Conservation (phyloP, 2,113 vertebrate species). For the Muntiacus muntjak region DNA sequence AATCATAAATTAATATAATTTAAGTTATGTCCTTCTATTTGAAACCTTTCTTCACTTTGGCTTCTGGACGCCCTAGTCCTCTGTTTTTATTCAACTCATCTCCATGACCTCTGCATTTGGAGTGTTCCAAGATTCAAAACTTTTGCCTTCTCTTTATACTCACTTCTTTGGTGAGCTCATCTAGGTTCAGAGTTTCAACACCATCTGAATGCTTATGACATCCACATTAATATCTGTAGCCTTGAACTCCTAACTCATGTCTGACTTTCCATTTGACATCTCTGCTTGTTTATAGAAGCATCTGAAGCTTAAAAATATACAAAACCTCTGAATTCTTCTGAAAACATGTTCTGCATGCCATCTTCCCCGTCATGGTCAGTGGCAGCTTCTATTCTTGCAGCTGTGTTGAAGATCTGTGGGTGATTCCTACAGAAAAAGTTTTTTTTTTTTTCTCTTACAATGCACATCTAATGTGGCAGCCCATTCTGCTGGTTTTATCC, state of each 20-base stretch:
- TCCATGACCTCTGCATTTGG: neutral
- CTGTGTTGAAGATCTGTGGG: neutral
- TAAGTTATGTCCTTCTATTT: neutral
- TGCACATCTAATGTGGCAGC: neutral
- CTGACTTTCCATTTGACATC: neutral
- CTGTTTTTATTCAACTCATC: neutral
- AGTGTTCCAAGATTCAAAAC: neutral
- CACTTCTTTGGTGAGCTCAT: neutral
- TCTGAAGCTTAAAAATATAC: neutral
- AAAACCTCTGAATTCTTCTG: neutral
- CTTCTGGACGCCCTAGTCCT: neutral
- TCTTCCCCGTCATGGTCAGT: neutral
- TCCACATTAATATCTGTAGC: neutral
- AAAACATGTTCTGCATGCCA: neutral
- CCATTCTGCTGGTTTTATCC: neutral
- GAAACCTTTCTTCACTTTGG: neutral
- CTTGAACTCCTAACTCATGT: neutral
- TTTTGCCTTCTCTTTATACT: neutral
- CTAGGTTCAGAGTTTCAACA: neutral
- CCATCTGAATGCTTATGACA: neutral
- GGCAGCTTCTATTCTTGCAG: neutral
- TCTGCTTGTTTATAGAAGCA: neutral
- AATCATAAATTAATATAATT: neutral
- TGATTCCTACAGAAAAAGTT: neutral
- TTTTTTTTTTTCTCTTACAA: neutral